Conservation (phyloP, 1,140 invertebrate genomes). For the Trachelipus rathkii region DNA sequence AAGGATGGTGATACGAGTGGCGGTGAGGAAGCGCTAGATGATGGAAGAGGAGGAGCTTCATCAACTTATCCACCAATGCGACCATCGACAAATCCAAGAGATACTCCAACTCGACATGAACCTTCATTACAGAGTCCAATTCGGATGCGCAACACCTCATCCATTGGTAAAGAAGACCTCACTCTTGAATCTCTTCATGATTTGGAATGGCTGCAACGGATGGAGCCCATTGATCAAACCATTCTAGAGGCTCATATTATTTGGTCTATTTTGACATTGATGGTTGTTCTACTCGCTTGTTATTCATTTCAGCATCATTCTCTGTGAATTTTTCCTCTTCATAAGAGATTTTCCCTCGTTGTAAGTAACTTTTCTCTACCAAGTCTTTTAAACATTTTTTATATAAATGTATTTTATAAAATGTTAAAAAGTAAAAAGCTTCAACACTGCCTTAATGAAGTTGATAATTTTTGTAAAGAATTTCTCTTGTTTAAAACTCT, state of each 20-base stretch:
- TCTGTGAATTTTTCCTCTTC: not conserved
- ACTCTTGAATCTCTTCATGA: slow-evolving; percentile 41
- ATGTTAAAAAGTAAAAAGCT: not conserved
- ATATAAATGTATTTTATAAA: not conserved
- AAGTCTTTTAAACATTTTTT: not conserved
- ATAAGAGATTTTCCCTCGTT: not conserved
- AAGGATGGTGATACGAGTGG: not conserved
- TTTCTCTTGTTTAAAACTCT: no score
- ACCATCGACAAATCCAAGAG: slow-evolving; percentile 41
- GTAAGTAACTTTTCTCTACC: no score
- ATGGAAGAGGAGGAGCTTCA: no score
- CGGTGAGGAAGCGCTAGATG: not conserved
- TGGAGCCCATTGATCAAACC: slow-evolving; percentile 42
- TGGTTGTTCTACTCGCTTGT: slow-evolving; percentile 38
- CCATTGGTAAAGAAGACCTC: slow-evolving; percentile 35
- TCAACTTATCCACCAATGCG: not conserved
- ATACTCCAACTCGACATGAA: slow-evolving; percentile 44
- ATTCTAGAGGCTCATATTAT: slow-evolving; percentile 43
- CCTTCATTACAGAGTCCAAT: slow-evolving; percentile 26
- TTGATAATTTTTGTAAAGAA: no score
- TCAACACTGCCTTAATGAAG: slow-evolving; percentile 2
- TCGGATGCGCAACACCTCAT: slow-evolving; percentile 14
- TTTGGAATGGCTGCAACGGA: slow-evolving; percentile 39
- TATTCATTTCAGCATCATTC: slow-evolving; percentile 1
- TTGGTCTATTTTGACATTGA: slow-evolving; percentile 42